A percentile compares a stretch with the other conserved stretches of the same genome.
These are phyloP conservation scores for Gambusia yucatana DNA, from an alignment of 2,797 vertebrate species.

Conservation along the genomic window DNA sequence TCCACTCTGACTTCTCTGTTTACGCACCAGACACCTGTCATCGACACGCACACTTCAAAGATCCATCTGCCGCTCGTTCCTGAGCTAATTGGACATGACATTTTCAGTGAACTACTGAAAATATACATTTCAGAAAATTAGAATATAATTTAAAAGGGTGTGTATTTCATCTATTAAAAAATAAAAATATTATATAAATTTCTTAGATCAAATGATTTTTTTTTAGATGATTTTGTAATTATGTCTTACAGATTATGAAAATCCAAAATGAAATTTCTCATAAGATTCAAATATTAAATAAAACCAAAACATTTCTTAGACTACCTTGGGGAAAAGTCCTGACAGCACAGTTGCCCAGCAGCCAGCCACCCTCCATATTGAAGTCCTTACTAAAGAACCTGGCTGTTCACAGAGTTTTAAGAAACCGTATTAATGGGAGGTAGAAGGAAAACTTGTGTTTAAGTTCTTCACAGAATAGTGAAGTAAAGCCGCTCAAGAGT, in stretches of 20 bases:
- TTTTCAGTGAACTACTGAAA: conserved; percentile 18
- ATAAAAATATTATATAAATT: background rate
- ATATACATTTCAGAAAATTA: background rate
- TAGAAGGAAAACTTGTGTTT: background rate
- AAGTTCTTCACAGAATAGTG: background rate
- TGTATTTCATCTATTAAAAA: background rate
- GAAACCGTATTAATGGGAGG: background rate
- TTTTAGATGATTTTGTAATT: background rate
- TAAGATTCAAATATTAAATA: background rate
- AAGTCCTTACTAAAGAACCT: background rate
- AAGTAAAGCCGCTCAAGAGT: background rate
- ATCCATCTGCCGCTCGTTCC: conserved; percentile 4
- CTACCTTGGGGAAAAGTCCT: background rate
- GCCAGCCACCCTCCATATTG: background rate
- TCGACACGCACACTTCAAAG: conserved; percentile 15
- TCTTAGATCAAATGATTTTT: background rate
- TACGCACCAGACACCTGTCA: conserved; percentile 65
- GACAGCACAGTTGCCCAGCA: background rate
- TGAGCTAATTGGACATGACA: conserved; percentile 9
- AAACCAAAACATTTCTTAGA: background rate
- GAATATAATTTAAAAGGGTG: background rate
- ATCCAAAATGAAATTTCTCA: background rate
- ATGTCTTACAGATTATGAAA: background rate
- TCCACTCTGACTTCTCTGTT: conserved; percentile 61
- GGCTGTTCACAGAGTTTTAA: background rate